Conservation (phyloP, 2,888 invertebrate species). For the Agonum fuliginosum region DNA sequence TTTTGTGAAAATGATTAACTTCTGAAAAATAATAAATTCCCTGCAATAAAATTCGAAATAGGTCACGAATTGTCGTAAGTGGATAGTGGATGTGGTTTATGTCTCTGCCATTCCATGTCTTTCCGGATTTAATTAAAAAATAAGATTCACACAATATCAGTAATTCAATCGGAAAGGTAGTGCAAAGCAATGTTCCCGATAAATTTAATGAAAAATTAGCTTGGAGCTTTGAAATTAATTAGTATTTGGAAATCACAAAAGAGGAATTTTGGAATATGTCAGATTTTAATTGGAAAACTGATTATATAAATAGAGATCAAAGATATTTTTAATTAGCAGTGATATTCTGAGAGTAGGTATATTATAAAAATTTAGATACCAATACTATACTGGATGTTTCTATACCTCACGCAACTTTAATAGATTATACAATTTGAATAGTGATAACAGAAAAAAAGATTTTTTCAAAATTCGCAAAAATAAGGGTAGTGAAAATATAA, state of each 20-base stretch:
- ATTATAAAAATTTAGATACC: too few species aligned
- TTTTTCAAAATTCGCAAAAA: too few species aligned
- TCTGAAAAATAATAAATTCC: too few species aligned
- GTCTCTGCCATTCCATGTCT: background rate
- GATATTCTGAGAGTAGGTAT: too few species aligned
- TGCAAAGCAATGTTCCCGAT: background rate
- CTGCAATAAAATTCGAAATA: too few species aligned
- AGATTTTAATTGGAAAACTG: background rate
- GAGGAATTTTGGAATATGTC: background rate
- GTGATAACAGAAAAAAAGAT: too few species aligned
- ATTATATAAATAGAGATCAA: background rate
- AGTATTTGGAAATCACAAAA: background rate
- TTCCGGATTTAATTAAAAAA: conserved; percentile 31
- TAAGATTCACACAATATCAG: background rate
- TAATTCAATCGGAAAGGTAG: background rate
- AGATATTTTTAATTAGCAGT: background rate
- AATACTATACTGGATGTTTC: too few species aligned
- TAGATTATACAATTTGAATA: too few species aligned
- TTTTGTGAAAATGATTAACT: too few species aligned
- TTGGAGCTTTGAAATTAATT: background rate
- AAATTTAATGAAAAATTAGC: background rate
- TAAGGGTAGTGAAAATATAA: too few species aligned
- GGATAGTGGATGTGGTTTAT: conserved; percentile 25
- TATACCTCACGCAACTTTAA: too few species aligned
- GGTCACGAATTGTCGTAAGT: too few species aligned